Percentiles rank a stretch among this genome's conserved stretches.
Conservation (phyloP, 2,888 invertebrate genomes). For the Bombylius major region DNA sequence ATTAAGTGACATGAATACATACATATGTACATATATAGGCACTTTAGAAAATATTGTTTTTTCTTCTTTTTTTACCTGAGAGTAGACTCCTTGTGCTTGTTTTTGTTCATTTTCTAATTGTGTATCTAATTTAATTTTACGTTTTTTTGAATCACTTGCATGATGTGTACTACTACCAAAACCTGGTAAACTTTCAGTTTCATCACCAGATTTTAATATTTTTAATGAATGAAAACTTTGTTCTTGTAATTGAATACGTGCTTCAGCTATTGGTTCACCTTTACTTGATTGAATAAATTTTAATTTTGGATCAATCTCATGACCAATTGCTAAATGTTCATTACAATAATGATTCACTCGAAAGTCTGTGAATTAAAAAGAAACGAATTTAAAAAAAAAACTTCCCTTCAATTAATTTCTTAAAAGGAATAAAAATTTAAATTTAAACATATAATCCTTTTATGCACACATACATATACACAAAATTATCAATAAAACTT, state of each 20-base stretch:
- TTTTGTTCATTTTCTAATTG: constrained; percentile 7
- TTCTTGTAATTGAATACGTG: constrained; percentile 18
- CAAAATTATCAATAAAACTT: too few relatives aligned
- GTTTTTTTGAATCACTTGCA: not conserved
- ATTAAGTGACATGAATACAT: too few relatives aligned
- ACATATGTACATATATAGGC: too few relatives aligned
- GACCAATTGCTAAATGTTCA: constrained; percentile 37
- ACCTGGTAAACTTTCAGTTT: constrained; percentile 4
- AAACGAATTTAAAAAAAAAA: too few relatives aligned
- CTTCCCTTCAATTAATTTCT: too few relatives aligned
- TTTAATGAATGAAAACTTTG: constrained; percentile 20
- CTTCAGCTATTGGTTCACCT: constrained; percentile 19
- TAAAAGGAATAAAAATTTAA: too few relatives aligned
- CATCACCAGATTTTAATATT: constrained; percentile 18
- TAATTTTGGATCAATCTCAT: constrained; percentile 31
- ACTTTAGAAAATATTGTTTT: not conserved
- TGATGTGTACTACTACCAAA: not conserved
- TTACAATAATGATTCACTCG: constrained; percentile 44
- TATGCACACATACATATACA: too few relatives aligned
- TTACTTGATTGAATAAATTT: not conserved
- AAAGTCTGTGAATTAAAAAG: constrained; percentile 35
- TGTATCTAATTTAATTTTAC: constrained; percentile 10
- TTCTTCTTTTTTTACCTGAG: constrained; percentile 17
- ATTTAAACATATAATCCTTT: too few relatives aligned
- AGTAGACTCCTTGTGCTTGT: constrained; percentile 17